Evolutionary conservation across 1,140 invertebrate genomes (phyloP), one percentile per base, ranked within the genome.

Genomic region (Drosophila nigromelanica): DNA sequence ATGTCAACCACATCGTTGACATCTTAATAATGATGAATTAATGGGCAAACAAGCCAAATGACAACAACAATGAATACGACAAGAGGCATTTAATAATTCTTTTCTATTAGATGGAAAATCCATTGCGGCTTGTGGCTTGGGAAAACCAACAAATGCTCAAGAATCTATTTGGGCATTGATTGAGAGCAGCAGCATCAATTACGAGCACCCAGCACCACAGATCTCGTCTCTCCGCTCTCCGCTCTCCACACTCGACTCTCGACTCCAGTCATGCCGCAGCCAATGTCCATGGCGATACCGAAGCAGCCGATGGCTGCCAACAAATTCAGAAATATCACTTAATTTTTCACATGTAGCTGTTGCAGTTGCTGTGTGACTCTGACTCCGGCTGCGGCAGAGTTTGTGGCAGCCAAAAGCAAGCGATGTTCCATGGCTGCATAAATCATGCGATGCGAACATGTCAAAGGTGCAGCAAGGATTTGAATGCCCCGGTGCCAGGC

Each of bases 1-100:
- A 89, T 89, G 83, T 89, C 83, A 89, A 89, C 83, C 83, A 52
- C 85, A 89, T 78, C 64, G 83, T 72, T 89, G 83, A 89, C 83
- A 80, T 83, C 83, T 89, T 89, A 89, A 89, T 89, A 89, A 89
- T 89, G 83, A 89, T 89, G 83, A 89, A 89, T 89, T 89, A 89
- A 89, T 89, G 83, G 83, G 76, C 80, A 87, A 87, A 87, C 82
- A 87, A 81, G 69, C 64, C 78, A 64, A 69, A 66, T 47, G 76
- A 89, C 78, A 86, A 82, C 45, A 60, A 40, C 70, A 76, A 70
- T 52, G 50, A 24, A 55, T 39, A 74, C 60, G 73, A 61, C 60
- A 70, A 60, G 62, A 55, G 66, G 39, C 83, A 78, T 89, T 89
- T 89, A 70, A 89, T 89, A 89, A 89, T 77, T 24, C 21, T 81